Conservation (phyloP, 2,797 vertebrate genomes). For the Rachycentron canadum region DNA sequence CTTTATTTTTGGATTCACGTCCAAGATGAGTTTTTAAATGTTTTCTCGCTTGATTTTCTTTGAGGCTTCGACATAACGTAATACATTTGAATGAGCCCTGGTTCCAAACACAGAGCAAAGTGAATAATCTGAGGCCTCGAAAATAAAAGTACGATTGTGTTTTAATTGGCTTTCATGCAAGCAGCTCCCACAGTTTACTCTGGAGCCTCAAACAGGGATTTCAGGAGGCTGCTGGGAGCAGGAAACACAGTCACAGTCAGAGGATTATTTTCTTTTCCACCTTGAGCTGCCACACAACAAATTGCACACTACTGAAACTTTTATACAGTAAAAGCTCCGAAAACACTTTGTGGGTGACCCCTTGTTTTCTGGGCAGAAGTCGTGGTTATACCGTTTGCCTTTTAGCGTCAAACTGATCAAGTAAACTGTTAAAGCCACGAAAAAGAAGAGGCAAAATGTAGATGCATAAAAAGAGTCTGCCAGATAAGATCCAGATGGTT, state of each 20-base stretch:
- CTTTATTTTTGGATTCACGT: neutral
- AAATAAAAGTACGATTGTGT: neutral
- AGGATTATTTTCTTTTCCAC: neutral
- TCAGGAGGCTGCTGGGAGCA: too few species aligned
- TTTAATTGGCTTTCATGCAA: neutral
- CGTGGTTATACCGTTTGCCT: neutral
- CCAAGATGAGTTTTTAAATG: neutral
- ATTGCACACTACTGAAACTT: neutral
- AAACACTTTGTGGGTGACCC: neutral
- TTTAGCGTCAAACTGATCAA: neutral
- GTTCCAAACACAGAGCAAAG: neutral
- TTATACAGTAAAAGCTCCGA: neutral
- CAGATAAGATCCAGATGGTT: neutral
- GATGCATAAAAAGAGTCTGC: constrained; percentile 5
- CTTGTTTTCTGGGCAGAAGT: neutral
- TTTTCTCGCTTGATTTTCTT: neutral
- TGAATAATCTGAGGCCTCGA: neutral
- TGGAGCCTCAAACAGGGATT: neutral
- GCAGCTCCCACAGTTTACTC: neutral
- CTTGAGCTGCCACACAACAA: neutral
- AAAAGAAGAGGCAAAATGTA: neutral
- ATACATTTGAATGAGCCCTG: neutral
- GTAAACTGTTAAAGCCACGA: neutral
- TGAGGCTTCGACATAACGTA: too few species aligned
- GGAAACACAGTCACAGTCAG: neutral